Evolutionary conservation across 2,888 invertebrate genomes (phyloP).

Genomic region (Mayetiola destructor): DNA sequence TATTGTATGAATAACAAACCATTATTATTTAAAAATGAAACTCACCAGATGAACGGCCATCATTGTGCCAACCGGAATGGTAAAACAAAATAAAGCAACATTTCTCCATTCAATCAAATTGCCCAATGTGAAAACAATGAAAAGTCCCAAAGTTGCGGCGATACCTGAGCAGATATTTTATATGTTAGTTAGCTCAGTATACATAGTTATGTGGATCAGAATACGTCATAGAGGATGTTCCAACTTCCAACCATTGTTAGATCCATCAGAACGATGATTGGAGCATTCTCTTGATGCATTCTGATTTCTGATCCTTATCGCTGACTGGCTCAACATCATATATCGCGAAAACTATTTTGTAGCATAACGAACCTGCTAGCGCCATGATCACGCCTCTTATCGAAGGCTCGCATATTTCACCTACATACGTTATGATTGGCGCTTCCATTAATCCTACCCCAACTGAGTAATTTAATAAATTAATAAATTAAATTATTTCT

Average conservation of each 20-base stretch:
- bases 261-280: too few relatives aligned
- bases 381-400: background rate
- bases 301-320: background rate
- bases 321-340: background rate
- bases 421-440: conserved; percentile 44
- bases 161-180: conserved; percentile 35
- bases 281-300: too few relatives aligned
- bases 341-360: background rate
- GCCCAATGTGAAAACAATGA: conserved; percentile 39
- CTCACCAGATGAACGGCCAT: conserved; percentile 39
- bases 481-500: conserved; percentile 24
- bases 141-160: conserved; percentile 37
- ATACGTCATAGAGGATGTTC: conserved; percentile 41
- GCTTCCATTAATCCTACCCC: conserved; percentile 41
- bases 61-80: conserved; percentile 39
- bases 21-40: too few relatives aligned
- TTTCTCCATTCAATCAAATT: conserved; percentile 41
- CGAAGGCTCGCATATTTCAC: conserved; percentile 39
- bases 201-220: too few relatives aligned
- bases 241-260: too few relatives aligned
- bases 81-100: conserved; percentile 39
- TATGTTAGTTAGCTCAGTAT: too few relatives aligned
- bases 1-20: too few relatives aligned
- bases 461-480: background rate
- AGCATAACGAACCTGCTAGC: background rate